These are phyloP conservation scores for Nematolebias whitei DNA, from an alignment of 2,113 vertebrate genomes.

Conservation along the genomic window DNA sequence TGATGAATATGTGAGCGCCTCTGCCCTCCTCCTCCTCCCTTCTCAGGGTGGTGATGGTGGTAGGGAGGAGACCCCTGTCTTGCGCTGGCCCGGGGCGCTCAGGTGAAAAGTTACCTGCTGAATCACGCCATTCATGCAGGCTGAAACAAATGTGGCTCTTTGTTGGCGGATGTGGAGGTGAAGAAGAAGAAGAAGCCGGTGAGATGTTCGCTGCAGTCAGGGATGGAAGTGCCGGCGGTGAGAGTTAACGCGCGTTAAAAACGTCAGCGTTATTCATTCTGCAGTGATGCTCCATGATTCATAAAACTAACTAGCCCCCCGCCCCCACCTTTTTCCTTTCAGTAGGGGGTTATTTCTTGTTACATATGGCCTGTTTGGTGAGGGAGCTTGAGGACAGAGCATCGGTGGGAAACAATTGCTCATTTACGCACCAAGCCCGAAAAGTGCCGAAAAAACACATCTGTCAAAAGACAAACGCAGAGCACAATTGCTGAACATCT, in stretches of 20 bases:
- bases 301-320: slow-evolving; percentile 14
- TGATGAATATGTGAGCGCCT: slow-evolving; percentile 78
- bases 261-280: slow-evolving; percentile 15
- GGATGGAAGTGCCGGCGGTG: slow-evolving; percentile 11
- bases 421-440: slow-evolving; percentile 62
- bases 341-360: too few relatives aligned
- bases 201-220: slow-evolving; percentile 16
- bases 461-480: slow-evolving; percentile 72
- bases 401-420: slow-evolving; percentile 59
- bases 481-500: slow-evolving; percentile 74
- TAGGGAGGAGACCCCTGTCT: slow-evolving; percentile 43
- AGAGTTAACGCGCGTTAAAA: slow-evolving; percentile 9
- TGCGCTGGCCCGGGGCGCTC: slow-evolving; percentile 79
- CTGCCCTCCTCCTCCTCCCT: slow-evolving; percentile 83
- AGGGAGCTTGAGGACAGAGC: slow-evolving; percentile 26
- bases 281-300: slow-evolving; percentile 30
- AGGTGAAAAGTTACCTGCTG: slow-evolving; percentile 73
- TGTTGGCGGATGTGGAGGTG: slow-evolving; percentile 16
- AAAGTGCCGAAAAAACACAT: slow-evolving; percentile 67
- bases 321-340: too few relatives aligned
- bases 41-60: slow-evolving; percentile 46
- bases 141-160: slow-evolving; percentile 31
- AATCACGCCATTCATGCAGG: slow-evolving; percentile 19
- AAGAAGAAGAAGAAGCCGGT: slow-evolving; percentile 3
- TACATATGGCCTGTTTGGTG: too few relatives aligned